Base-by-base conservation (phyloP, 1,140 invertebrate genomes). In the Euglossa dilemma region DNA sequence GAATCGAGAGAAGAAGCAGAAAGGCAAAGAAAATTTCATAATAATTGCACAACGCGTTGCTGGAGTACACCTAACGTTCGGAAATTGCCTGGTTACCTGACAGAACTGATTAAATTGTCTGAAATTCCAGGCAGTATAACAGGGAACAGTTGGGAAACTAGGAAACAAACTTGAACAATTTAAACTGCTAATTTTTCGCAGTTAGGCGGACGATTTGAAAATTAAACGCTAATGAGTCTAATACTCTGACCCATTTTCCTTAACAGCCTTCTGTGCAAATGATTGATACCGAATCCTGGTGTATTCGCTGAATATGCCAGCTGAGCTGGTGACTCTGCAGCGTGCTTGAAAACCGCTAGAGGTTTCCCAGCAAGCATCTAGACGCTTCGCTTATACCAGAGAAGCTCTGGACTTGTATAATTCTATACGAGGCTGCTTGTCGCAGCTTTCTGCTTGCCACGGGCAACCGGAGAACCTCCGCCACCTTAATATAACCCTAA, bases 341-440 rank as follows among this genome's bases (percentile, higher is more conserved):
- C 0, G 36, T 11, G 20, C 16, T 52, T 6, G 28, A 18, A 12
- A n/a, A 16, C 45, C 18, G 43, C 47, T 43, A n/a, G 54, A 77
- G 61, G 28, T 66, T 45, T 56, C 36, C 23, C 14, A 45, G 20
- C 43, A 43, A 20, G 63, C 16, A n/a, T 25, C 47, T 64, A 56
- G 61, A n/a, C 25, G 28, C 20, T 56, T n/a, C 12, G 47, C 11
- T 6, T 18, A 66, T 52, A 14, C 11, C 47, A 1, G 28, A 52
- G 47, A 76, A 64, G 36, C 61, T 52, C 50, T 67, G 9, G 47
- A 25, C 28, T 25, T 67, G 57, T 47, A 67, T 77, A 77, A 77
- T 77, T 77, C 50, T n/a, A 43, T 45, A 23, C 47, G 36, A 11
- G 18, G 25, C 23, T 67, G 28, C 75, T 54, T 77, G 63, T 77